Percentiles rank a stretch among this genome's conserved stretches.
Evolutionary conservation across 2,797 vertebrate genomes (phyloP).

Genomic region (Poeciliopsis paucimaculata): DNA sequence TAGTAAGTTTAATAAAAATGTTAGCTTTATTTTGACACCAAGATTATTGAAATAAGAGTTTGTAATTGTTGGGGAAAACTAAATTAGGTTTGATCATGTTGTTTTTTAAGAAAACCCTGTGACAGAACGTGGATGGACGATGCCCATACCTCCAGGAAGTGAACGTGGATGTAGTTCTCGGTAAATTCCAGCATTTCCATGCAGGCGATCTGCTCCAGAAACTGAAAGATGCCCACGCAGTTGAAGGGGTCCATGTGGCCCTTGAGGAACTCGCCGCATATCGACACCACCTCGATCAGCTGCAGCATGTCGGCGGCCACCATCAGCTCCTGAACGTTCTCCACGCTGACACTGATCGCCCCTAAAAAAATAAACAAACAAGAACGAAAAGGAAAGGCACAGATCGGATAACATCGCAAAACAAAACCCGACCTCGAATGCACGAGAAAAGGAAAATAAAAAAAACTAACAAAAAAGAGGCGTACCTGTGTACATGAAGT

Average conservation of each 20-base stretch:
- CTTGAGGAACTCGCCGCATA: conserved; percentile 95
- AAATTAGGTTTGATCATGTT: no score
- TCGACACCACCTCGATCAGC: conserved; percentile 91
- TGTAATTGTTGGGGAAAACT: no score
- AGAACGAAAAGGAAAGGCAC: neutral
- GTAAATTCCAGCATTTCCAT: conserved; percentile 91
- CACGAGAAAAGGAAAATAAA: no score
- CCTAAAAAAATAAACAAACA: conserved; percentile 71
- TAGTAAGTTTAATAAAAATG: no score
- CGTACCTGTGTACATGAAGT: conserved; percentile 92
- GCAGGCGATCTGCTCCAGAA: conserved; percentile 94
- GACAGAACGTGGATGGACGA: neutral
- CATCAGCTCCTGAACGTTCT: conserved; percentile 95
- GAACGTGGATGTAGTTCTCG: conserved; percentile 93
- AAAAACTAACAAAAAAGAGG: neutral
- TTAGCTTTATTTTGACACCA: no score
- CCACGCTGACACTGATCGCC: conserved; percentile 86
- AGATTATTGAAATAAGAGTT: no score
- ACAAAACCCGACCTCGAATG: neutral
- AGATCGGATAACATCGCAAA: neutral
- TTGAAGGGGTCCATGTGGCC: conserved; percentile 93
- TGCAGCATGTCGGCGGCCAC: conserved; percentile 97
- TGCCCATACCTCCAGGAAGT: conserved; percentile 89
- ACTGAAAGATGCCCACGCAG: conserved; percentile 95
- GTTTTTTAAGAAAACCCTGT: neutral